A percentile compares a stretch with the other conserved stretches of the same genome.
These are phyloP conservation scores for Lepidocyrtoides sp. DNA, from an alignment of 2,888 invertebrate genomes.

Conservation along the genomic window DNA sequence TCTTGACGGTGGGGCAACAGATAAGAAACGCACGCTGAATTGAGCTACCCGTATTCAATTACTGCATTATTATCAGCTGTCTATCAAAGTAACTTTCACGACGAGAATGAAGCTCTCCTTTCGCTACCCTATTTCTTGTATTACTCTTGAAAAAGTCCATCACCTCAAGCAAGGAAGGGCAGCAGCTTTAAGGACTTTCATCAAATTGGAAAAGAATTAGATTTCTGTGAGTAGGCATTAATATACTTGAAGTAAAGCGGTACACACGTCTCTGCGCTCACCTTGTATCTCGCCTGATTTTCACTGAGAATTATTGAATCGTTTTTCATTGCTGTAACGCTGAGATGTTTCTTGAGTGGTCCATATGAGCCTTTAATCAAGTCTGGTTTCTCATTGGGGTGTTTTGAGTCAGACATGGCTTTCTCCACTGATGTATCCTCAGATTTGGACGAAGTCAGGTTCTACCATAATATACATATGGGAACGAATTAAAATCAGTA, in stretches of 20 bases:
- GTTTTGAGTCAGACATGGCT: constrained; percentile 38
- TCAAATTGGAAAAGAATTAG: constrained; percentile 65
- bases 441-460: background rate
- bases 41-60: constrained; percentile 70
- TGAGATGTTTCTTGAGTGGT: constrained; percentile 88
- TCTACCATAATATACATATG: too few species aligned
- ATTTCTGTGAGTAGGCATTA: constrained; percentile 54
- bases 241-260: background rate
- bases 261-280: constrained; percentile 87
- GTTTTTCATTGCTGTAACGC: constrained; percentile 85
- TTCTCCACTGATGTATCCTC: constrained; percentile 42
- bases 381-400: constrained; percentile 91
- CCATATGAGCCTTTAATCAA: constrained; percentile 92
- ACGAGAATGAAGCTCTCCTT: constrained; percentile 10
- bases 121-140: background rate
- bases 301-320: constrained; percentile 89
- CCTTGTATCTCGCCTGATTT: constrained; percentile 94
- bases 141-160: constrained; percentile 50
- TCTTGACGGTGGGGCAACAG: constrained; percentile 14
- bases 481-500: background rate
- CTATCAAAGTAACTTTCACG: constrained; percentile 53
- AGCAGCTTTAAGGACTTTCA: constrained; percentile 40
- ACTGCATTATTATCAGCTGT: constrained; percentile 66
- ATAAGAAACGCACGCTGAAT: constrained; percentile 52
- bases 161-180: constrained; percentile 50